phyloP scores from a whole-genome alignment of 2,888 invertebrate species.

The Agonopterix subpropinquella region DNA sequence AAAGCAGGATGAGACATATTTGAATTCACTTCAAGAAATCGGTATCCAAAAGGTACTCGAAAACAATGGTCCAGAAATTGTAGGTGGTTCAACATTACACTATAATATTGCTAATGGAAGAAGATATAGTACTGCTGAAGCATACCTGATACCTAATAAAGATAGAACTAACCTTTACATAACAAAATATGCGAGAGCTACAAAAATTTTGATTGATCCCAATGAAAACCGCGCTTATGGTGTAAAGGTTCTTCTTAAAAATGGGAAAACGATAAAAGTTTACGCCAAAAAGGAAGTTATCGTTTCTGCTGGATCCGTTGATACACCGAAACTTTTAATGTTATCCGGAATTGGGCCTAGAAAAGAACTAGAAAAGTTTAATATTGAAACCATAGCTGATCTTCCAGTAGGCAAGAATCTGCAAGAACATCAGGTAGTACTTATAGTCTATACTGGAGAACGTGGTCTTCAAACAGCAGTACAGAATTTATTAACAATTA shows the following conservation, averaged over 20 bases:
- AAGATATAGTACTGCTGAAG: slow-evolving; percentile 56
- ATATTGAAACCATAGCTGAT: slow-evolving; percentile 37
- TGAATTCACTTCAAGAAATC: slow-evolving; percentile 27
- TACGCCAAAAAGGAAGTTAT: slow-evolving; percentile 47
- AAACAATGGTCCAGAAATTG: slow-evolving; percentile 24
- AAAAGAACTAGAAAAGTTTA: slow-evolving; percentile 31
- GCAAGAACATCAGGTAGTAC: slow-evolving; percentile 44
- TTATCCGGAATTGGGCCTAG: slow-evolving; percentile 55
- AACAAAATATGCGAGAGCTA: slow-evolving; percentile 44
- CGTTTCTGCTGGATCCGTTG: slow-evolving; percentile 52
- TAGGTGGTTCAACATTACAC: slow-evolving; percentile 28
- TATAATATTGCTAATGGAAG: slow-evolving; percentile 40
- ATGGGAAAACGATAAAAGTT: slow-evolving; percentile 31
- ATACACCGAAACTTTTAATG: slow-evolving; percentile 55
- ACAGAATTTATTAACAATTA: slow-evolving; percentile 19
- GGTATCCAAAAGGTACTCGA: slow-evolving; percentile 29
- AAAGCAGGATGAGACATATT: slow-evolving; percentile 18
- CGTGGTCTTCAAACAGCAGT: slow-evolving; percentile 26
- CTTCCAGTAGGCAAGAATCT: slow-evolving; percentile 58
- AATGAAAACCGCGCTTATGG: slow-evolving; percentile 34
- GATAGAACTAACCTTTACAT: slow-evolving; percentile 42
- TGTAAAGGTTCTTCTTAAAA: slow-evolving; percentile 32
- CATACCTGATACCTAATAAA: slow-evolving; percentile 37
- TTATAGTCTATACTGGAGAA: slow-evolving; percentile 39
- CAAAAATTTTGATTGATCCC: slow-evolving; percentile 44